Evolutionary conservation across 2,113 vertebrate genomes (phyloP).

Genomic region (Entomyzon cyanotis): DNA sequence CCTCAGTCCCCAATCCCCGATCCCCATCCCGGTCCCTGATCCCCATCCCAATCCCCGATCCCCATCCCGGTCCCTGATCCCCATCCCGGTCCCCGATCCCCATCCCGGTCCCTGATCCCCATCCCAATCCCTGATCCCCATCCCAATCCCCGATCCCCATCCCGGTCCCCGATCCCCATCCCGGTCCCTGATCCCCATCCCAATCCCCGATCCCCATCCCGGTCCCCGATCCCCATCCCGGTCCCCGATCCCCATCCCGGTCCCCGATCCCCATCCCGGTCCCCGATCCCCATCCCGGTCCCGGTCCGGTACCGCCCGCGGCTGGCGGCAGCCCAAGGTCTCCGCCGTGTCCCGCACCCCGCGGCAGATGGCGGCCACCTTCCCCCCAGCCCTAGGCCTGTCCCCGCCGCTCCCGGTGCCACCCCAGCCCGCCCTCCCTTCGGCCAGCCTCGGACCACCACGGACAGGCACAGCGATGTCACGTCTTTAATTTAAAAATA

Average conservation of each 20-base stretch:
- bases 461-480: not conserved
- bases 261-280: too few relatives aligned
- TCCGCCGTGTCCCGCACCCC: not conserved
- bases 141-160: too few relatives aligned
- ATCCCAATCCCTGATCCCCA: not conserved
- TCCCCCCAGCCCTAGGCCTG: not conserved
- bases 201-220: not conserved
- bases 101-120: not conserved
- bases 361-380: not conserved
- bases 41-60: not conserved
- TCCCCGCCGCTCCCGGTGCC: not conserved
- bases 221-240: too few relatives aligned
- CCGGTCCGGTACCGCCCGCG: not conserved
- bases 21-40: not conserved
- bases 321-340: not conserved
- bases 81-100: not conserved
- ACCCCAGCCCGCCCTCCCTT: not conserved
- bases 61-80: too few relatives aligned
- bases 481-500: conserved; percentile 1
- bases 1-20: not conserved
- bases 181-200: too few relatives aligned
- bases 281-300: not conserved
- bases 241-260: not conserved
- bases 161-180: not conserved
- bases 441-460: not conserved